Base-by-base conservation (phyloP, 2,888 invertebrate genomes). In the Drosophila robusta region DNA sequence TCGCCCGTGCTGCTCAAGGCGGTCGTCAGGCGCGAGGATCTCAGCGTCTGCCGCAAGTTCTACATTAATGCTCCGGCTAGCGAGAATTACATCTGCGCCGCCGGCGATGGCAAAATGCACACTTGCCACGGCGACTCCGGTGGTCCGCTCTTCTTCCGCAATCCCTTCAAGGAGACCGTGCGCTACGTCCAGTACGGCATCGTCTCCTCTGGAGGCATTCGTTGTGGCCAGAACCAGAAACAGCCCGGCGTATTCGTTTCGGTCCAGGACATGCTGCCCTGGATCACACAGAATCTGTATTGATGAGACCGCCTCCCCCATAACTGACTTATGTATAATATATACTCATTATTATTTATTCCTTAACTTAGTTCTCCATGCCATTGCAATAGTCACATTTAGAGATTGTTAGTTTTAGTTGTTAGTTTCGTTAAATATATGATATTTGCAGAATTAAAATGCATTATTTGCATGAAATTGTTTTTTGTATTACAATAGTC, bases 161-260 rank as follows among this genome's bases (percentile, higher is more conserved):
- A 74, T 2, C 18, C 16, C 0, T 91, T 84, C 38, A 84, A 81
- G 46, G 8, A 39, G 3, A 32, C 8, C 0, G 52, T 58, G 5
- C 89, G 90, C 7, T 89, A 74, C 24, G 70, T 91, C 3, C 92
- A 92, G 63, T 91, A 87, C 49, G 95, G 95, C 5, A 90, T 95
- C 0, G 95, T 95, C 0, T 95, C 95, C 0, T 94, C 94, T 72
- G 95, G 95, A 0, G 93, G 94, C 0, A 89, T 90, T 0, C 87
- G 92, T 0, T 95, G 95, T 78, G 91, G 90, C 11, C 42, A 38
- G 0, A 94, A 94, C 0, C 90, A 56, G 18, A 91, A 76, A 7
- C 83, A 74, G 57, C 95, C 95, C 0, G 94, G 93, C 0, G 93
- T 95, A 5, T 95, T 94, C 81, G 90, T 94, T 0, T 93, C 93